Evolutionary conservation across 2,888 invertebrate genomes (phyloP), one percentile per base, ranked within the genome.

Genomic region (Augochlorella aurata): DNA sequence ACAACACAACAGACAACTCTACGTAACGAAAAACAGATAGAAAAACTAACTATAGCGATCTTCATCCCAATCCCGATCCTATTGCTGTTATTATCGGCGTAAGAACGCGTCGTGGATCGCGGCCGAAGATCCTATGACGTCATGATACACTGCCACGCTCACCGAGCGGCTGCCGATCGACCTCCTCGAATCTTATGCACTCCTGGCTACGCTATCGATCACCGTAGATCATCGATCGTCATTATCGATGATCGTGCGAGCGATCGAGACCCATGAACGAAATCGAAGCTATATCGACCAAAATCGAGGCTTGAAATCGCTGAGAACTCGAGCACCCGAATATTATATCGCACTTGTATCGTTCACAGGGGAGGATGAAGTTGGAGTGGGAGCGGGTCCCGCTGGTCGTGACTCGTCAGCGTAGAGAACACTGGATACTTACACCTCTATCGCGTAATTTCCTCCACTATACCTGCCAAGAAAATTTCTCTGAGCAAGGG

Each of bases 221-320:
- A 89, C 84, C 83, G 88, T 91, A 90, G 93, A 93, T 93, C 93
- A 92, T 93, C 90, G 92, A 93, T 92, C 92, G 90, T 92, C 92
- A 90, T 89, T 90, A 91, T 90, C 90, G 91, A 92, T 92, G 90
- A 91, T 90, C 84, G 83, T 67, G 74, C 80, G 77, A 79, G 74
- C 49, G 74, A 82, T 85, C 86, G 82, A 82, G 74, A 69, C 47
- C 29, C 72, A 58, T 54, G 49, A 21, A 77, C 4, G 1, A 29
- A 61, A 68, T 80, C 73, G 74, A 29, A 75, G 38, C 58, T 24
- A 47, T 52, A 75, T 68, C 66, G 58, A 71, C 16, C n/a, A 5
- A 50, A 50, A 18, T 50, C 50, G 49, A 58, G 24, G 24, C 16
- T 24, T 29, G 18, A 9, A 18, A 18, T 38, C 10, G 21, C 2